Base-by-base conservation (phyloP, 2,888 invertebrate genomes). In the Ochlodes sylvanus region DNA sequence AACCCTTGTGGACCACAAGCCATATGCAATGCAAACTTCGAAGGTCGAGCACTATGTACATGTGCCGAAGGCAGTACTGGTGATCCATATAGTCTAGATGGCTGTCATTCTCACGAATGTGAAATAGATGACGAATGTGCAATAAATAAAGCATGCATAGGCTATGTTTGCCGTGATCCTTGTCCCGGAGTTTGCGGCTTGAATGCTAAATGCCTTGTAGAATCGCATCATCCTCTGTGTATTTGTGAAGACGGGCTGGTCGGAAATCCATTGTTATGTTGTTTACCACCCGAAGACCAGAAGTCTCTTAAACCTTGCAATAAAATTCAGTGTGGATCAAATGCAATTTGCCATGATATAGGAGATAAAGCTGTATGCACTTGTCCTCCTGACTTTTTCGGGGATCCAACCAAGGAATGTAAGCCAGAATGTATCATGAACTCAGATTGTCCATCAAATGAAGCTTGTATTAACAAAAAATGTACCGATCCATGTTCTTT, bases 1-100 rank as follows among this genome's bases (percentile, higher is more conserved):
- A 97, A 95, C 82, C 97, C 97, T 14, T 98, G 98, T 79, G 97
- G 97, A 21, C 96, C 96, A 21, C 96, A 96, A 82, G 96, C 97
- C 0, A 89, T 95, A 69, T 98, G 98, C 80, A 94, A 94, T 69
- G 89, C 96, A 1, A 94, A 95, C 68, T 94, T 94, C 19, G 94
- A 95, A 78, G 96, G 96, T 47, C 94, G 96, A 81, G 95, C 96
- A 1, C 88, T 96, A 71, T 98, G 97, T 77, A 93, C 94, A 44
- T 98, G 97, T 80, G 95, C 95, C 7, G 94, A 95, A 69, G 97
- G 97, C 21, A 95, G 96, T 77, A 95, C 95, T 32, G 97, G 97
- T 17, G 96, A 97, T 86, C 97, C 97, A 21, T 95, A 95, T 32
- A 95, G 96, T 69, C 80, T 94, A 2, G 90, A 92, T 57, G 97